Percentiles rank a stretch among this genome's conserved stretches.
phyloP scores from a whole-genome alignment of 1,140 invertebrate species.

The Odontomachus brunneus region DNA sequence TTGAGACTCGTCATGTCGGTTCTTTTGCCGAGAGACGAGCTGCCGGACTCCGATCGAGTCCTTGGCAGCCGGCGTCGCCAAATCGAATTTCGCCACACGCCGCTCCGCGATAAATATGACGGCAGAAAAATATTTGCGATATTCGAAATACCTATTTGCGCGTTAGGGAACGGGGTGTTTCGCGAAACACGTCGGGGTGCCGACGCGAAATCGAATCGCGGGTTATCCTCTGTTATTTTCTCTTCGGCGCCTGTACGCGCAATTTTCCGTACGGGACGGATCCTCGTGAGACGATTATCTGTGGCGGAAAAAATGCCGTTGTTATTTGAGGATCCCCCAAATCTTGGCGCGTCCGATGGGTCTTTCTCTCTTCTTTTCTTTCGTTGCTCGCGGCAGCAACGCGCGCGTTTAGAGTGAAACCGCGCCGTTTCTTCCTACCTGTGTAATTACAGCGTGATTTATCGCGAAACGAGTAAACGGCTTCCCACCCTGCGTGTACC shows the following conservation, averaged over 20 bases:
- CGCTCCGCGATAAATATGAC: constrained; percentile 40
- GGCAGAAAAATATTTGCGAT: constrained; percentile 45
- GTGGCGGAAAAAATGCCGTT: background rate
- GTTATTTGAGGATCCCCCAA: background rate
- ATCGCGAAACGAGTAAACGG: constrained; percentile 52
- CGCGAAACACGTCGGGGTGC: no score
- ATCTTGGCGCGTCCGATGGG: constrained; percentile 23
- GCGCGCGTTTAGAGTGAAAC: constrained; percentile 20
- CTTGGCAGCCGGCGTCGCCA: constrained; percentile 34
- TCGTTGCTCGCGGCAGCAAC: background rate
- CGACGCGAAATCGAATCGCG: constrained; percentile 4
- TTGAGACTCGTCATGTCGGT: constrained; percentile 12
- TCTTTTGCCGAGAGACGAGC: constrained; percentile 25
- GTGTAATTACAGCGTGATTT: constrained; percentile 45
- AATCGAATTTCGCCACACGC: constrained; percentile 51
- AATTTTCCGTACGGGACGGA: background rate
- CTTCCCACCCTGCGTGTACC: constrained; percentile 13
- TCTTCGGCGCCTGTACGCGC: background rate
- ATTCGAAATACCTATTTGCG: constrained; percentile 37
- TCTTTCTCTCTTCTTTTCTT: background rate
- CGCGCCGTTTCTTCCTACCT: constrained; percentile 16
- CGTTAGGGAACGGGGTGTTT: background rate
- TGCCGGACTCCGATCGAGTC: constrained; percentile 29
- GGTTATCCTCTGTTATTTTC: background rate
- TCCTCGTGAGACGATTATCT: no score